Evolutionary conservation across 2,888 invertebrate genomes (phyloP), one percentile per base, ranked within the genome.

Genomic region (Cheiracanthium punctorium): DNA sequence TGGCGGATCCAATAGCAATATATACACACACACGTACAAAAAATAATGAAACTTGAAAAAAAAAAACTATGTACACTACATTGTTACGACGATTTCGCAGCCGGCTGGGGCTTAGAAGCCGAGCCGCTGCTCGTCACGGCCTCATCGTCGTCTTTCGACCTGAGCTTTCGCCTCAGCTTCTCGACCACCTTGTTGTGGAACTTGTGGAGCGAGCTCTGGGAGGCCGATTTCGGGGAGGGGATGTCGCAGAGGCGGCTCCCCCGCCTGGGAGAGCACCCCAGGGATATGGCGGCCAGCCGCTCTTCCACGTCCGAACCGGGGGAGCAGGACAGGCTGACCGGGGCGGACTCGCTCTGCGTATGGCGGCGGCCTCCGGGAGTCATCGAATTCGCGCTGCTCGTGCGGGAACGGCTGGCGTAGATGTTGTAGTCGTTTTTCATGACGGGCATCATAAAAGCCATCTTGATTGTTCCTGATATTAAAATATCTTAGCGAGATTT

Each of bases 381-480:
- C 14, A 41, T 58, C n/a, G 71, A 69, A 20, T 64, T 82, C 32
- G 71, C 48, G 28, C 81, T 77, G 80, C 93, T 93, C 30, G 93
- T 93, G 90, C 96, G 94, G 80, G 94, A 94, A 73, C 96, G 94
- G 91, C 95, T 94, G 89, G 95, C 95, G 94, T 97, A 97, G 91
- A 97, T 96, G 92, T 97, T 96, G 94, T 96, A 97, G 92, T 97
- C 96, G 93, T 96, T 97, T 93, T 96, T 96, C 93, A 97, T 94
- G 89, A 97, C 96, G 85, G 96, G 97, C 96, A 97, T 96, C 96
- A 96, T 96, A 93, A 97, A 97, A 93, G 97, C 97, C 97, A 97
- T 97, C 90, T 90, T 72, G 58, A 29, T 29, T 12, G 33, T 20
- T 37, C 14, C 0, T 14, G 14, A 33, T 20, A 1, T 7, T 41